Evolutionary conservation across 2,888 invertebrate species (phyloP).

Genomic region (Aphodius granarius): DNA sequence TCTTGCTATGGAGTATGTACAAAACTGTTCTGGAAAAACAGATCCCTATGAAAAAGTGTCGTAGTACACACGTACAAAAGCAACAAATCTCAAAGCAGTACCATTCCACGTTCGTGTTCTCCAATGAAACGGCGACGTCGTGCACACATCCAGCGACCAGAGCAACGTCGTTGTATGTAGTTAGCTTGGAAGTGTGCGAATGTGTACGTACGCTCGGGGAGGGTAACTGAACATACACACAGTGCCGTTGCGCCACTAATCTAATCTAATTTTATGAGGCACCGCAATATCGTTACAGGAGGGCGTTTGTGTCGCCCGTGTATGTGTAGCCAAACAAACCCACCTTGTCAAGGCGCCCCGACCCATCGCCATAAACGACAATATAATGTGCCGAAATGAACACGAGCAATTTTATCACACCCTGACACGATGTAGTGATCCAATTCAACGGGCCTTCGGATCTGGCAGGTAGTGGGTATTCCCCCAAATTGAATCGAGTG

Average conservation of each 20-base stretch:
- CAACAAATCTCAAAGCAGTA: too few relatives aligned
- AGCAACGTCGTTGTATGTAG: not conserved
- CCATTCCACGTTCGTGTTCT: too few relatives aligned
- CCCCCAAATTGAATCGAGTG: slow-evolving; percentile 23
- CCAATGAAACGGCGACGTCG: too few relatives aligned
- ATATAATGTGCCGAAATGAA: slow-evolving; percentile 30
- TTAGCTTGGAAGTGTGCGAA: slow-evolving; percentile 15
- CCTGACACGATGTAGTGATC: slow-evolving; percentile 23
- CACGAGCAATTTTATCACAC: slow-evolving; percentile 27
- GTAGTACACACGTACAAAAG: too few relatives aligned
- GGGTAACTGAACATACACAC: slow-evolving; percentile 17
- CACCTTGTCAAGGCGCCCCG: slow-evolving; percentile 27
- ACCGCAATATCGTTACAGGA: slow-evolving; percentile 33
- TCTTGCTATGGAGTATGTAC: too few relatives aligned
- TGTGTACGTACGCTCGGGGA: not conserved
- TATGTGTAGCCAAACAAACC: slow-evolving; percentile 33
- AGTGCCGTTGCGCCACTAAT: slow-evolving; percentile 31
- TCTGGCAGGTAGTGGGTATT: not conserved
- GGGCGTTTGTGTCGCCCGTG: slow-evolving; percentile 1
- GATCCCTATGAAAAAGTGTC: too few relatives aligned
- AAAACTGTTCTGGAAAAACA: too few relatives aligned
- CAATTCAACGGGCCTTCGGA: not conserved
- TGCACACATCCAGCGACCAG: not conserved
- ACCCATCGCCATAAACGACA: slow-evolving; percentile 27
- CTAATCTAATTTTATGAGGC: slow-evolving; percentile 39